These are phyloP conservation scores for Andrena haemorrhoa DNA, from an alignment of 2,888 invertebrate species.

Conservation along the genomic window DNA sequence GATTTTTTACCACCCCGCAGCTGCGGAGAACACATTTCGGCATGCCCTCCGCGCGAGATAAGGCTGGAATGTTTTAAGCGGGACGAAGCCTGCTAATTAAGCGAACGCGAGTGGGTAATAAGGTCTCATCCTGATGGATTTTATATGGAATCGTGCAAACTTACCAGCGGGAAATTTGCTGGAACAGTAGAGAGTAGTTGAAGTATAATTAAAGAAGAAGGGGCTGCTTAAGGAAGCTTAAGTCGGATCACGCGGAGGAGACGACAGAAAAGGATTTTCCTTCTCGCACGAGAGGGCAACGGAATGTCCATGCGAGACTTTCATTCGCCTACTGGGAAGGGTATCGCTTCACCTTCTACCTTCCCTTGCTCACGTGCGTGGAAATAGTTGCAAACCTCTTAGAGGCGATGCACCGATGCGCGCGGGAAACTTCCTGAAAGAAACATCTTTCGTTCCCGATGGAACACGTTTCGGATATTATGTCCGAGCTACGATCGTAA, in stretches of 20 bases:
- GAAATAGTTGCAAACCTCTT: conserved; percentile 48
- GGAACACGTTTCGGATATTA: conserved; percentile 72
- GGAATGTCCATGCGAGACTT: conserved; percentile 29
- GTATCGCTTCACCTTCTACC: not conserved
- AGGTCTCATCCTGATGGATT: conserved; percentile 1
- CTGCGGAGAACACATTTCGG: conserved; percentile 8
- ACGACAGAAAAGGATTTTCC: too few species aligned
- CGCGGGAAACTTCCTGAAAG: conserved; percentile 62
- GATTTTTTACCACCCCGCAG: conserved; percentile 20
- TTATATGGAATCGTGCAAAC: not conserved
- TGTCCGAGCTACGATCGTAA: conserved; percentile 66
- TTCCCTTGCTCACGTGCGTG: conserved; percentile 34
- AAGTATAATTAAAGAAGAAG: too few species aligned
- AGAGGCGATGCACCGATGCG: conserved; percentile 14
- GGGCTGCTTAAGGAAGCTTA: too few species aligned
- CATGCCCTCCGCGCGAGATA: conserved; percentile 18
- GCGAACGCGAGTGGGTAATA: not conserved
- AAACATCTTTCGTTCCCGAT: conserved; percentile 60
- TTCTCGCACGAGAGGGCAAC: not conserved
- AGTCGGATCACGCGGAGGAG: too few species aligned
- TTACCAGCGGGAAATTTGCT: not conserved
- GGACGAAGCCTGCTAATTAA: conserved; percentile 13
- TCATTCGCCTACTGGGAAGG: not conserved
- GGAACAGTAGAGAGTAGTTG: not conserved
- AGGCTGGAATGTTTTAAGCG: conserved; percentile 14